phyloP scores from a whole-genome alignment of 2,888 invertebrate species.

The Pecten maximus region DNA sequence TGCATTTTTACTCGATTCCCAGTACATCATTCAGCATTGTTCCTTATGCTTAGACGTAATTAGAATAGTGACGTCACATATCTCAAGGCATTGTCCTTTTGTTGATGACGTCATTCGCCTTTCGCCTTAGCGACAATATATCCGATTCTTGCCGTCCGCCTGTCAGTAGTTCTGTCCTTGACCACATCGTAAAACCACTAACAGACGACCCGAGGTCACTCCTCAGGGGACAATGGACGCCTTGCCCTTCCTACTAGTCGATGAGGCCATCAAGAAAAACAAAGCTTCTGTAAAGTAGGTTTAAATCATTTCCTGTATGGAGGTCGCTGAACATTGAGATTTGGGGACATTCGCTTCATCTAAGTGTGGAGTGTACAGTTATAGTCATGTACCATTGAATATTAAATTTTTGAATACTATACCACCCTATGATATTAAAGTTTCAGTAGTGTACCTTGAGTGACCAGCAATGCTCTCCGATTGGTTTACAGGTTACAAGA shows the following conservation, averaged over 20 bases:
- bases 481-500: slow-evolving; percentile 41
- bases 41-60: background rate
- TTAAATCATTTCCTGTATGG: background rate
- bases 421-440: too few species aligned
- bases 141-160: background rate
- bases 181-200: background rate
- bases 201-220: background rate
- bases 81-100: background rate
- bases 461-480: too few species aligned
- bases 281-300: slow-evolving; percentile 41
- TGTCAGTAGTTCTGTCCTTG: background rate
- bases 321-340: background rate
- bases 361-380: too few species aligned
- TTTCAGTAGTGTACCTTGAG: too few species aligned
- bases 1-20: background rate
- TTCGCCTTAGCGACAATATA: background rate
- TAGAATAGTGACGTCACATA: background rate
- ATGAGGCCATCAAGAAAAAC: slow-evolving; percentile 42
- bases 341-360: background rate
- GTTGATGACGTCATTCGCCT: slow-evolving; percentile 19
- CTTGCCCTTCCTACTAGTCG: slow-evolving; percentile 31
- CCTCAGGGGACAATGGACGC: slow-evolving; percentile 36
- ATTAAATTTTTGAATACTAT: too few species aligned
- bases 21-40: too few species aligned
- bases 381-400: too few species aligned